These are phyloP conservation scores for Labia minor DNA, from an alignment of 2,888 invertebrate genomes.

Conservation along the genomic window DNA sequence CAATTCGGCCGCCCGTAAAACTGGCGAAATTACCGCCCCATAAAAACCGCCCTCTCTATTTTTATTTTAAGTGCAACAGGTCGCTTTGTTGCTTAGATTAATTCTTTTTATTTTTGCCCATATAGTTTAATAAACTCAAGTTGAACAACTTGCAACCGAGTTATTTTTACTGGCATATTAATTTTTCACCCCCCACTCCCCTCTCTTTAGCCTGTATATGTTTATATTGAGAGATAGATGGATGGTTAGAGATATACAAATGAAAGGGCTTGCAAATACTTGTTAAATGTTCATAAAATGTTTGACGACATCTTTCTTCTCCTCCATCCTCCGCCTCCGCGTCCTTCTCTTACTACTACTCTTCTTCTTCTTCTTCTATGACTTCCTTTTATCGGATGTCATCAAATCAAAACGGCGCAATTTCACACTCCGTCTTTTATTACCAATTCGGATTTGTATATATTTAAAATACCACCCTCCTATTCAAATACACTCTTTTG, in stretches of 20 bases:
- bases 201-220: background rate
- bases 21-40: background rate
- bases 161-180: background rate
- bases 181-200: background rate
- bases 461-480: no score
- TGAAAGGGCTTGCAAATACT: conserved; percentile 13
- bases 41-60: background rate
- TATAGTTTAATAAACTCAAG: background rate
- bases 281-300: conserved; percentile 13
- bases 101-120: background rate
- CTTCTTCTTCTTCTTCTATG: background rate
- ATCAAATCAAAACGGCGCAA: background rate
- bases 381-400: conserved; percentile 9
- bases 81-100: background rate
- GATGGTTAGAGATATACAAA: background rate
- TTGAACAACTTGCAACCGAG: background rate
- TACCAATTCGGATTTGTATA: no score
- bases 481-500: no score
- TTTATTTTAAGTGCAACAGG: conserved; percentile 13
- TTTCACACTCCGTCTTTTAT: no score
- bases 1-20: background rate
- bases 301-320: background rate
- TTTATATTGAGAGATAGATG: no score
- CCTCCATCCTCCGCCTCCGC: background rate
- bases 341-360: background rate